phyloP scores from a whole-genome alignment of 1,140 invertebrate genomes.

The Matsumurasca onukii region DNA sequence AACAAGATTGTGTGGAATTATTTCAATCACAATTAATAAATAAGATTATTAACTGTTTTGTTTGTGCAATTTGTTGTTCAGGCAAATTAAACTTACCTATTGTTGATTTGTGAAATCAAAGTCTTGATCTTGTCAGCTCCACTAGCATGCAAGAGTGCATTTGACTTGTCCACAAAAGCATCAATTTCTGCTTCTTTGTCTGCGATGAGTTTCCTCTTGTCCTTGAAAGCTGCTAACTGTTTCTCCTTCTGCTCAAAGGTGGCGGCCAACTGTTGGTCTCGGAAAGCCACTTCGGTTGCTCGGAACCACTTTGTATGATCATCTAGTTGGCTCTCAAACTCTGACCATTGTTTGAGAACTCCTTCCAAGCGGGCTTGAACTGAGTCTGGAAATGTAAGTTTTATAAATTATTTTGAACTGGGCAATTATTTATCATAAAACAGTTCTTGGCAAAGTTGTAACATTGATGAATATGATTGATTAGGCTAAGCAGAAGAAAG shows the following conservation, averaged over 20 bases:
- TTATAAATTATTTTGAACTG: too few relatives aligned
- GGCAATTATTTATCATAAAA: too few relatives aligned
- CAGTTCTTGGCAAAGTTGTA: too few relatives aligned
- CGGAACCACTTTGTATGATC: conserved; percentile 82
- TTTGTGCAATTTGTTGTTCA: too few relatives aligned
- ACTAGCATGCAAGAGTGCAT: conserved; percentile 79
- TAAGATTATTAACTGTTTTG: too few relatives aligned
- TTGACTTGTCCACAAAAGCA: conserved; percentile 86
- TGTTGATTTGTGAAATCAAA: conserved; percentile 85
- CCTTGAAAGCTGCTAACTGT: conserved; percentile 70
- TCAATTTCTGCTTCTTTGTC: conserved; percentile 82
- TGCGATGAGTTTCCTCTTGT: conserved; percentile 71
- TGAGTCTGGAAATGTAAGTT: conserved; percentile 47
- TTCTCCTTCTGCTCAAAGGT: conserved; percentile 76
- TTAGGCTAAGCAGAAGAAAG: too few relatives aligned
- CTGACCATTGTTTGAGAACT: conserved; percentile 79
- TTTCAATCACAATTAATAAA: too few relatives aligned
- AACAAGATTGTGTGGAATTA: too few relatives aligned
- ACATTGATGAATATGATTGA: too few relatives aligned
- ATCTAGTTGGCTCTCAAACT: conserved; percentile 82
- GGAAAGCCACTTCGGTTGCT: conserved; percentile 76
- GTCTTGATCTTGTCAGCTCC: conserved; percentile 84
- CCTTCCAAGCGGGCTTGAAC: conserved; percentile 69
- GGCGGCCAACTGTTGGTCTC: conserved; percentile 80
- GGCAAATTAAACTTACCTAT: too few relatives aligned